A percentile compares a stretch with the other conserved stretches of the same genome.
Conservation (phyloP, 2,888 invertebrate genomes). For the Tiliacea citrago region DNA sequence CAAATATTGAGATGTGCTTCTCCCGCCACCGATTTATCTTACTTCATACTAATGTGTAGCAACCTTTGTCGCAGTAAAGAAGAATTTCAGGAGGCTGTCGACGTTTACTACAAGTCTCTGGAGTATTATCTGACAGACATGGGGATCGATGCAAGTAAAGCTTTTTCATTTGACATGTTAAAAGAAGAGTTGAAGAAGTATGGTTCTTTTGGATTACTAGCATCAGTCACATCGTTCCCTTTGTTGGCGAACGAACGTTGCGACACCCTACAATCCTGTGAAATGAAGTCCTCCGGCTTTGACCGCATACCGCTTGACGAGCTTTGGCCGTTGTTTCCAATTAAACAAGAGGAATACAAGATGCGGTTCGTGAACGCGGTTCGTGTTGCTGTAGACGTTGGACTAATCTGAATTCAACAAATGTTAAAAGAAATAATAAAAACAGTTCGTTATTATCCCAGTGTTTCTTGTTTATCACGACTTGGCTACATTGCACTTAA, state of each 20-base stretch:
- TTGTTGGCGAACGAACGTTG: conserved; percentile 72
- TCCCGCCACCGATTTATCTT: conserved; percentile 73
- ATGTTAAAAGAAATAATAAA: conserved; percentile 46
- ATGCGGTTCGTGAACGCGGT: conserved; percentile 73
- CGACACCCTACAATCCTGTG: conserved; percentile 69
- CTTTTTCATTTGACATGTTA: conserved; percentile 70
- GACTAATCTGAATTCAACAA: conserved; percentile 69
- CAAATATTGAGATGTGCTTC: conserved; percentile 76
- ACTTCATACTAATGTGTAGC: conserved; percentile 71
- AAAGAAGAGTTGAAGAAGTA: conserved; percentile 73
- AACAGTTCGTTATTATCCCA: conserved; percentile 30
- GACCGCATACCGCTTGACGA: conserved; percentile 75
- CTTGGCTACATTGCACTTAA: conserved; percentile 64
- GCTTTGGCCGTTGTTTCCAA: conserved; percentile 75
- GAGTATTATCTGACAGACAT: conserved; percentile 75
- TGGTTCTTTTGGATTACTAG: conserved; percentile 75
- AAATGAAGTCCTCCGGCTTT: conserved; percentile 61
- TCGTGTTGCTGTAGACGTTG: conserved; percentile 74
- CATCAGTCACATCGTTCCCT: conserved; percentile 73
- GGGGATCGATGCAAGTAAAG: conserved; percentile 68
- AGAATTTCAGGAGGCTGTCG: conserved; percentile 72
- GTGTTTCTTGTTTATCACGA: conserved; percentile 52
- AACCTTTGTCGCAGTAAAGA: conserved; percentile 66
- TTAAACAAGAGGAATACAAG: conserved; percentile 71
- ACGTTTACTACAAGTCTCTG: conserved; percentile 71